These are phyloP conservation scores for Clistopyga incitator DNA, from an alignment of 2,888 invertebrate genomes.

Conservation along the genomic window DNA sequence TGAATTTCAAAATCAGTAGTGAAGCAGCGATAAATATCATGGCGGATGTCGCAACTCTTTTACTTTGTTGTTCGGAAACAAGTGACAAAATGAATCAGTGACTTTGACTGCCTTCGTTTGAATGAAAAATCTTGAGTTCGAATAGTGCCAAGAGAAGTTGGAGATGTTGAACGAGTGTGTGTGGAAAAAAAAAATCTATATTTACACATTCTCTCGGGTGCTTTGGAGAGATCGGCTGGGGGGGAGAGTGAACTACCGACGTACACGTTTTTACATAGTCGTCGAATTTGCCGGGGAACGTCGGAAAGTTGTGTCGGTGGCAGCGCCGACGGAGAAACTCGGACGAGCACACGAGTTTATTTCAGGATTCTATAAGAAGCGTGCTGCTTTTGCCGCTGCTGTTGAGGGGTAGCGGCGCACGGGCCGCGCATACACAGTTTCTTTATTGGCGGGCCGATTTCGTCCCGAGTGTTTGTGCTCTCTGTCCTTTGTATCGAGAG, in stretches of 20 bases:
- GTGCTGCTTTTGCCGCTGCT: slow-evolving; percentile 21
- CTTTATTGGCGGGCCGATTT: slow-evolving; percentile 15
- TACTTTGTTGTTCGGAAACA: neutral
- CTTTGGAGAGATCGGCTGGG: slow-evolving; percentile 11
- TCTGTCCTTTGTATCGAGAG: slow-evolving; percentile 17
- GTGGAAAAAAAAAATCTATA: neutral
- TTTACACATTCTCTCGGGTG: neutral
- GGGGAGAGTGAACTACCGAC: neutral
- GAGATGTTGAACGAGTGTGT: neutral
- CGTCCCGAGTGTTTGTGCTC: slow-evolving; percentile 20
- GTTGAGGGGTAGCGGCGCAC: slow-evolving; percentile 35
- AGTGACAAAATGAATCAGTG: neutral
- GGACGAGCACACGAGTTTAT: slow-evolving; percentile 51
- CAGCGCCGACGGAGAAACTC: slow-evolving; percentile 45
- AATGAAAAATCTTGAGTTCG: neutral
- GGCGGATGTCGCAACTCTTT: no score
- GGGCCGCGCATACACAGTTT: slow-evolving; percentile 41
- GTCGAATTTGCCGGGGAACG: slow-evolving; percentile 45
- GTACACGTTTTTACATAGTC: slow-evolving; percentile 28
- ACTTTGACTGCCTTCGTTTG: neutral
- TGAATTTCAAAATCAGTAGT: no score
- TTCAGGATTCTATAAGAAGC: slow-evolving; percentile 66
- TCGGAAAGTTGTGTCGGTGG: slow-evolving; percentile 15
- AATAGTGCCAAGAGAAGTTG: neutral
- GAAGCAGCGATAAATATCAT: no score